These are phyloP conservation scores for Malaclemys terrapin DNA, from an alignment of 2,113 vertebrate genomes.

Conservation along the genomic window DNA sequence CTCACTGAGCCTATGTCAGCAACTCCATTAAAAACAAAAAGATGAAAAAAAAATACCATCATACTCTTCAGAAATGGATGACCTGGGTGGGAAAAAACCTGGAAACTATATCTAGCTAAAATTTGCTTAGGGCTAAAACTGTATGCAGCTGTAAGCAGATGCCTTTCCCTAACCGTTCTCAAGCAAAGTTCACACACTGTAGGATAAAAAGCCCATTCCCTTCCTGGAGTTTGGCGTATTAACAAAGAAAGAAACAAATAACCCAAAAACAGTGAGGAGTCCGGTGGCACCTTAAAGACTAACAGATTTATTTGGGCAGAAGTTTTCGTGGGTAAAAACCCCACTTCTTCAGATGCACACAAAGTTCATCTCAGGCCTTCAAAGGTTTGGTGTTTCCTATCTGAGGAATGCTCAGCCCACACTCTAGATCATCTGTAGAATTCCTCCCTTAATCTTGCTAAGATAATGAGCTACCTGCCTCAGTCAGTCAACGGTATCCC, in stretches of 20 bases:
- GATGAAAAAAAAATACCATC: not conserved
- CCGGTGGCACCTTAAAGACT: no score
- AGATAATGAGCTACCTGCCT: not conserved
- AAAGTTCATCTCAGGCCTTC: not conserved
- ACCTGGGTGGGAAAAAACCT: not conserved
- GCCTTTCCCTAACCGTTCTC: not conserved
- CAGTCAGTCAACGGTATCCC: not conserved
- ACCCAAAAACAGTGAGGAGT: no score
- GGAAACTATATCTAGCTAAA: not conserved
- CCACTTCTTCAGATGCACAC: no score
- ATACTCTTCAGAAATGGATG: not conserved
- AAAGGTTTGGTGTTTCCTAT: not conserved
- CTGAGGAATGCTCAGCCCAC: not conserved
- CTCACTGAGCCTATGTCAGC: not conserved
- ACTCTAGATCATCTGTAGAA: not conserved
- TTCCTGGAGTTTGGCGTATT: not conserved
- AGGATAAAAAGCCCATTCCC: not conserved
- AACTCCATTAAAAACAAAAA: not conserved
- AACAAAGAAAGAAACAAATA: no score
- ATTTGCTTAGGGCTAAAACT: not conserved
- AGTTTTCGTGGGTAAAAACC: no score
- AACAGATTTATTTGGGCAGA: no score
- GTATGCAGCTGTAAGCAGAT: not conserved
- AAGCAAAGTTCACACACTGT: not conserved
- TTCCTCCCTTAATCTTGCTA: not conserved